Conservation (phyloP, 2,797 vertebrate species). For the Acomys russatus region DNA sequence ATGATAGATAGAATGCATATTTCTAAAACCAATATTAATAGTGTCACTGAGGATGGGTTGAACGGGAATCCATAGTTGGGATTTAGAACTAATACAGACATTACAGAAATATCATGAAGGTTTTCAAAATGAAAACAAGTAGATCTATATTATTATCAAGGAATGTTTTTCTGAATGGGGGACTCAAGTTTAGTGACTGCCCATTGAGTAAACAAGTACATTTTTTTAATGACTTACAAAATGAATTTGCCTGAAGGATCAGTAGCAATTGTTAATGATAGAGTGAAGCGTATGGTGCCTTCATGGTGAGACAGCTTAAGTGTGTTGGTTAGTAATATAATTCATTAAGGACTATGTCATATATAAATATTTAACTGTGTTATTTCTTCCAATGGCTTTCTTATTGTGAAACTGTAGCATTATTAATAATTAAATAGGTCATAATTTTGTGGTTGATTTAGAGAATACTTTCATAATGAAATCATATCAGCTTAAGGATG, state of each 20-base stretch:
- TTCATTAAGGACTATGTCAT: constrained; percentile 56
- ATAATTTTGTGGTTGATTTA: constrained; percentile 47
- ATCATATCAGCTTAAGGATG: constrained; percentile 40
- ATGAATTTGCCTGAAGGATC: neutral
- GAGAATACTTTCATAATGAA: constrained; percentile 62
- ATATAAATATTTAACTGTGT: constrained; percentile 75
- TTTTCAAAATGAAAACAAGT: neutral
- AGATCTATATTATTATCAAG: neutral
- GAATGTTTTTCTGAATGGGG: neutral
- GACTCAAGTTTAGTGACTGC: neutral
- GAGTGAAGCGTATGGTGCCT: neutral
- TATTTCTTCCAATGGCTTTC: constrained; percentile 62
- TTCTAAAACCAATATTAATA: neutral
- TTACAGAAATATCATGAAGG: neutral
- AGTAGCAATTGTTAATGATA: neutral
- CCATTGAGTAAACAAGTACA: neutral
- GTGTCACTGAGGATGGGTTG: neutral
- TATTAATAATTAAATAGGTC: constrained; percentile 70
- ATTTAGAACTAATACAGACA: neutral
- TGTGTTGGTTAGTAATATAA: constrained; percentile 65
- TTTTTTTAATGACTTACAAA: neutral
- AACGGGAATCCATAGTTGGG: neutral
- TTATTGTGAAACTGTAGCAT: constrained; percentile 43
- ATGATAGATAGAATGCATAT: neutral
- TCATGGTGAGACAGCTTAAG: neutral